phyloP scores from a whole-genome alignment of 2,113 vertebrate species.

The Pteropus alecto region DNA sequence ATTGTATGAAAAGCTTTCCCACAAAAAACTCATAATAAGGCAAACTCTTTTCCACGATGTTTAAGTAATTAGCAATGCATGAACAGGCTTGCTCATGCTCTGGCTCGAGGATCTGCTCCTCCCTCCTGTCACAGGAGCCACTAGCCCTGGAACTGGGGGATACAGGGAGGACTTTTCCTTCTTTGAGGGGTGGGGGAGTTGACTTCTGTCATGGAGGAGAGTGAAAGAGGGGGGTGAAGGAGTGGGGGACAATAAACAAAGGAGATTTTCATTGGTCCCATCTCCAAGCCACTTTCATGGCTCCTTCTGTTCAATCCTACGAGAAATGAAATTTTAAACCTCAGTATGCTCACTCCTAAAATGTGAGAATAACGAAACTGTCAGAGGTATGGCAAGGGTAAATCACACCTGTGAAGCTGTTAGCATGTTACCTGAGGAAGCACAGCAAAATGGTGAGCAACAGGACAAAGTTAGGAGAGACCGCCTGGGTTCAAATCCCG shows the following conservation, averaged over 20 bases:
- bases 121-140: neutral
- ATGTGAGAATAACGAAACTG: neutral
- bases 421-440: neutral
- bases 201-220: too few species aligned
- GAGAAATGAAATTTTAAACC: neutral
- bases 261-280: neutral
- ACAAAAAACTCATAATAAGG: neutral
- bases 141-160: neutral
- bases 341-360: neutral
- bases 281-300: neutral
- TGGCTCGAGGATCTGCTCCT: neutral
- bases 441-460: rapidly evolving
- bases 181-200: rapidly evolving
- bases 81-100: neutral
- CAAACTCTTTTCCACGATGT: conserved; percentile 44
- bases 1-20: conserved; percentile 67
- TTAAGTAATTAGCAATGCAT: conserved; percentile 20
- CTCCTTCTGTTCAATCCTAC: neutral
- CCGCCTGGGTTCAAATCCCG: neutral
- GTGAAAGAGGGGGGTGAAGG: neutral
- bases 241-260: neutral
- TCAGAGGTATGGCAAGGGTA: neutral
- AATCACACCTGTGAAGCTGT: neutral
- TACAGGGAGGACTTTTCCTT: neutral
- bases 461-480: neutral